These are phyloP conservation scores for Psittacara wagleri DNA, from an alignment of 2,113 vertebrate genomes.

Conservation along the genomic window DNA sequence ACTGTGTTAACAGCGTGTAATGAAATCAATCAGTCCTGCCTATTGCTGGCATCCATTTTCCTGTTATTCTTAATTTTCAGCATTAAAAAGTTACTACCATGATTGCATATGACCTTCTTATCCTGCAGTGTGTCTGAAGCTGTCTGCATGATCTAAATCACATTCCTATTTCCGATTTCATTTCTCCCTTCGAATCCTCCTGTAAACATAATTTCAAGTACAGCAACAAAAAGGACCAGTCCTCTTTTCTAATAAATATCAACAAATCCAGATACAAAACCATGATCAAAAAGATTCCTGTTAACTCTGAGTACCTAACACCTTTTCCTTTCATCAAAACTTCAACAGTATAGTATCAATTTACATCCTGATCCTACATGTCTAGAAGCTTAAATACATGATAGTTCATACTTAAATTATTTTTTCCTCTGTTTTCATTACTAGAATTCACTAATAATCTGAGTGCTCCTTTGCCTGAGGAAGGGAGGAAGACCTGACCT, in stretches of 20 bases:
- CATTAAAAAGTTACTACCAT: background rate
- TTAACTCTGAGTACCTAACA: background rate
- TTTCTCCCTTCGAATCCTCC: background rate
- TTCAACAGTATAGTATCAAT: background rate
- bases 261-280: background rate
- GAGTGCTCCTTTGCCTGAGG: background rate
- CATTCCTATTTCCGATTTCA: background rate
- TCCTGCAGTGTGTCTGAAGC: background rate
- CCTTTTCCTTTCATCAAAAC: slow-evolving; percentile 7
- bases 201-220: background rate
- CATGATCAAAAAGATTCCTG: background rate
- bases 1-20: background rate
- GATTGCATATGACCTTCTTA: background rate
- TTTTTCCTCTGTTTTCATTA: background rate
- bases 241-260: background rate
- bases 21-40: background rate
- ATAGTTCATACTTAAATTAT: background rate
- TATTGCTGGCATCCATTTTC: background rate
- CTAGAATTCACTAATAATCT: background rate
- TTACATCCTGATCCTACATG: slow-evolving; percentile 6
- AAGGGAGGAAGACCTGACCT: background rate
- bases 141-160: background rate
- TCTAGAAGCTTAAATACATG: background rate
- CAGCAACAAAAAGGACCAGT: background rate
- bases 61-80: background rate